phyloP scores from a whole-genome alignment of 53 echinoderm and acorn worm genomes.

The Holothuria scabra region DNA sequence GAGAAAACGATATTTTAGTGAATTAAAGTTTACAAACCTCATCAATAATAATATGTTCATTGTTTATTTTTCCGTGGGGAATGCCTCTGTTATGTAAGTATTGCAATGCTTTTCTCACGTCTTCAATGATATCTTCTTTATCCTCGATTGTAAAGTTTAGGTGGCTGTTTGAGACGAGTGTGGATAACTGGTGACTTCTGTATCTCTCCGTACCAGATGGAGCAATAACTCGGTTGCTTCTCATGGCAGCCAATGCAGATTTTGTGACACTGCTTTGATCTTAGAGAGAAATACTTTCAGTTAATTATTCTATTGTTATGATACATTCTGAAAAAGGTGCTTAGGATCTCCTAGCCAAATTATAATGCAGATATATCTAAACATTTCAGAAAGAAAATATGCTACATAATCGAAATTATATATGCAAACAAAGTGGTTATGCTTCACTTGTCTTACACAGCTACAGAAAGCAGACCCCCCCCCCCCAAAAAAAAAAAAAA shows the following conservation, averaged over 20 bases:
- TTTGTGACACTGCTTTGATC: conserved; percentile 2
- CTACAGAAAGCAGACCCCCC: too few species aligned
- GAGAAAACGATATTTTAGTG: too few species aligned
- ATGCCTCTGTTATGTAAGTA: conserved; percentile 35
- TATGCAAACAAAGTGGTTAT: too few species aligned
- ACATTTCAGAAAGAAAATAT: too few species aligned
- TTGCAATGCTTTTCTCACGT: conserved; percentile 39
- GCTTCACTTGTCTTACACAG: too few species aligned
- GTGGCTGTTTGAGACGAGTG: background rate
- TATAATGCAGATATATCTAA: too few species aligned
- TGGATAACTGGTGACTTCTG: background rate
- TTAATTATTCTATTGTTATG: too few species aligned
- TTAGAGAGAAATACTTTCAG: background rate
- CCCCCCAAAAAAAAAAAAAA: too few species aligned
- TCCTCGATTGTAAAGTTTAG: conserved; percentile 16
- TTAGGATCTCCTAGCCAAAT: too few species aligned
- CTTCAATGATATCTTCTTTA: conserved; percentile 1
- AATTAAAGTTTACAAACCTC: too few species aligned
- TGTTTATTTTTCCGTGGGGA: conserved; percentile 39
- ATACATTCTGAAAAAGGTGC: too few species aligned
- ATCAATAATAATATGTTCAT: conserved; percentile 50
- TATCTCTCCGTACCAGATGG: conserved; percentile 13
- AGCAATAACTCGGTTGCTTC: conserved; percentile 14
- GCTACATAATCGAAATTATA: too few species aligned
- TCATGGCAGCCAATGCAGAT: conserved; percentile 1